Base-by-base conservation (phyloP, 2,113 vertebrate species). In the Patagioenas fasciata region DNA sequence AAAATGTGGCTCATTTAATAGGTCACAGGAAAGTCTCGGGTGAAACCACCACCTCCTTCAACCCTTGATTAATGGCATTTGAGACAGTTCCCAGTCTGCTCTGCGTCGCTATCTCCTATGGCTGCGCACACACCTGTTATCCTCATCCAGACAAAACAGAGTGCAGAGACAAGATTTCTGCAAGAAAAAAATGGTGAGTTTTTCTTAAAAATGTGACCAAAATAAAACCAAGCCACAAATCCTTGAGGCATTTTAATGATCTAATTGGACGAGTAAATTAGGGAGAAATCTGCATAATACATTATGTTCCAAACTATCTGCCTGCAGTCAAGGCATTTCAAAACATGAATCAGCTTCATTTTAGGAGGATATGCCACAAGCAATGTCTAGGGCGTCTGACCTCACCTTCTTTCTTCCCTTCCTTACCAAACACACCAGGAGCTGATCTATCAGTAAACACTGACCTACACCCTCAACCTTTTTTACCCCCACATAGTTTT, bases 291-390 rank as follows among this genome's bases (percentile, higher is more conserved):
- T 97, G 89, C 77, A 79, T 95, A 93, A 92, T 69, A 38, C 38
- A 62, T 31, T 34, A 77, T 50, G 75, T 40, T 54, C 79, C 25
- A 57, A 96, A 95, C 28, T 73, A 28, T 65, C 91, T 95, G 89
- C 95, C 94, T 93, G 81, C 89, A 91, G 91, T 48, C 84, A 94
- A 25, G 66, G 16, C 36, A 38, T 96, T 96, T 62, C 89, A 89
- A 93, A 88, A 58, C 3, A 21, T 83, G 93, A 96, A 62, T 93
- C 89, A 89, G 70, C 74, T 57, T 61, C 18, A 9, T 60, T 56
- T 51, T 15, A 58, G 44, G 44, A 29, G 8, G 14, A 57, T 4
- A 82, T 9, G 66, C 89, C 91, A 94, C 40, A 6, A 80, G 74
- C 81, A 29, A 29, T 1, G 79, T 69, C 70, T 81, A 42, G 72